Evolutionary conservation across 2,113 vertebrate species (phyloP).

Genomic region (Myotis brandtii): DNA sequence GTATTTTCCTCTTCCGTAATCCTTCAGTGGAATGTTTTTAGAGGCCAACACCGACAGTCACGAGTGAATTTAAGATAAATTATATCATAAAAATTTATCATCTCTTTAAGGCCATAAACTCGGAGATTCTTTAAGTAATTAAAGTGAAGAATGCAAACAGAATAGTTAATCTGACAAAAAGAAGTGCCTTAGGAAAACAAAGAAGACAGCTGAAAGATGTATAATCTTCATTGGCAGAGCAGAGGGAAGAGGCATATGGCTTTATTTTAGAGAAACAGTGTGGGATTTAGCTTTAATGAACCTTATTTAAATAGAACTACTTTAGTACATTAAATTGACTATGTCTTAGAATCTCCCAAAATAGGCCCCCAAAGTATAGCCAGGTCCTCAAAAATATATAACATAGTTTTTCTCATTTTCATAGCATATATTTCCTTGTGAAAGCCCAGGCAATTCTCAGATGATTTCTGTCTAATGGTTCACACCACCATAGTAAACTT

Average conservation of each 20-base stretch:
- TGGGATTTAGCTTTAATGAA: constrained; percentile 66
- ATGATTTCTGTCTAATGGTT: constrained; percentile 80
- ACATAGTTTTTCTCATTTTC: constrained; percentile 80
- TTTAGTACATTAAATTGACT: constrained; percentile 55
- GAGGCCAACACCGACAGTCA: constrained; percentile 62
- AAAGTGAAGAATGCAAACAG: constrained; percentile 71
- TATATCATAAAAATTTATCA: constrained; percentile 61
- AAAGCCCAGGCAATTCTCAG: constrained; percentile 78
- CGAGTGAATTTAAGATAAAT: constrained; percentile 76
- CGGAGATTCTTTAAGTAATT: constrained; percentile 66
- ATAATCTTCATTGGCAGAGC: constrained; percentile 52
- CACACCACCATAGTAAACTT: constrained; percentile 81
- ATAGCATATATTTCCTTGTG: constrained; percentile 73
- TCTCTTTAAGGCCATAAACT: constrained; percentile 66
- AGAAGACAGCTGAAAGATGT: constrained; percentile 44
- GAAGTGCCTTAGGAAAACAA: constrained; percentile 61
- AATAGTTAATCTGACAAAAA: constrained; percentile 70
- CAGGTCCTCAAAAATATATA: constrained; percentile 70
- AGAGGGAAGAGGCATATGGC: constrained; percentile 43
- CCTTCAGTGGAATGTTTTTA: constrained; percentile 60
- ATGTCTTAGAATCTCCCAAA: constrained; percentile 57
- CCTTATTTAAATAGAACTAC: constrained; percentile 70
- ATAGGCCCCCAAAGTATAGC: constrained; percentile 42
- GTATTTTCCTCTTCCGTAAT: constrained; percentile 65
- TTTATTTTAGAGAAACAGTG: constrained; percentile 73